phyloP scores from a whole-genome alignment of 2,797 vertebrate species.

The Botia almorhae region DNA sequence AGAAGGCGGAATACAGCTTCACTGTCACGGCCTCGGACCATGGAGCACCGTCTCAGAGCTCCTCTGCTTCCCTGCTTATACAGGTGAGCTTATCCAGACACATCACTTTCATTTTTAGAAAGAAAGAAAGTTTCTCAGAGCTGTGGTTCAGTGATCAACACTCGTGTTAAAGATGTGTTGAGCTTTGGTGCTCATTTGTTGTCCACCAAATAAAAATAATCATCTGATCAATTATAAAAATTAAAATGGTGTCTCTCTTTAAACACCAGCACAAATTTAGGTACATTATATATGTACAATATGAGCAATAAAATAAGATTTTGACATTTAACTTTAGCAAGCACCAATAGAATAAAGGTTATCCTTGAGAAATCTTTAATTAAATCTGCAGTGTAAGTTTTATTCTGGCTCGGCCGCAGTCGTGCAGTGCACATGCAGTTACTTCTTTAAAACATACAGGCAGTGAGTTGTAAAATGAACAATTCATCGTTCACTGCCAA shows the following conservation, averaged over 20 bases:
- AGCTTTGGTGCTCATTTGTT: neutral
- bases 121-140: neutral
- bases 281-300: neutral
- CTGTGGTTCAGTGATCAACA: neutral
- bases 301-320: neutral
- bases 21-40: conserved; percentile 85
- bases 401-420: neutral
- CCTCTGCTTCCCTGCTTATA: conserved; percentile 81
- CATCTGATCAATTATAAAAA: too few species aligned
- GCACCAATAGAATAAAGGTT: neutral
- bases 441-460: neutral
- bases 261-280: too few species aligned
- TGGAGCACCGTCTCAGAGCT: conserved; percentile 80
- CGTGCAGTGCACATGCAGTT: neutral
- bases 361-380: neutral
- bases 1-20: conserved; percentile 86
- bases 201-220: too few species aligned
- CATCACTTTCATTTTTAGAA: neutral
- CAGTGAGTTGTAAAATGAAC: neutral
- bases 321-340: neutral
- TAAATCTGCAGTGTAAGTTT: neutral
- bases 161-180: neutral
- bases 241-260: too few species aligned
- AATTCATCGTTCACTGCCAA: conserved; percentile 2
- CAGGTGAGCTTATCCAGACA: conserved; percentile 78